These are phyloP conservation scores for Scaptomyza hsui DNA, from an alignment of 1,140 invertebrate species.

Conservation along the genomic window DNA sequence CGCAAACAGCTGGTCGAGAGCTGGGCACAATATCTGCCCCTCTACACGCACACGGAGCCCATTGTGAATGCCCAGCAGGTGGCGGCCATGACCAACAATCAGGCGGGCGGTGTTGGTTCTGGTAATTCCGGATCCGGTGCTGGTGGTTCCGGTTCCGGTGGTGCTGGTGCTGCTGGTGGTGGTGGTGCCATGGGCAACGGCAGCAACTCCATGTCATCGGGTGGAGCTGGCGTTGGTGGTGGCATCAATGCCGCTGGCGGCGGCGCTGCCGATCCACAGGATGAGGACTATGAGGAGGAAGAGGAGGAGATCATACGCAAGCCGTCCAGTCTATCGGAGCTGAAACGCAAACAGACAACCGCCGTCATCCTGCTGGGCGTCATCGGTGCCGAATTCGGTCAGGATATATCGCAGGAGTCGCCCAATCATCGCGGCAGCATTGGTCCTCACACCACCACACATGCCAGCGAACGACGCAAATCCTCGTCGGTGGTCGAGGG, in stretches of 20 bases:
- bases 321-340: slow-evolving; percentile 93
- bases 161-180: slow-evolving; percentile 25
- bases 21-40: slow-evolving; percentile 97
- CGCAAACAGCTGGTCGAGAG: slow-evolving; percentile 96
- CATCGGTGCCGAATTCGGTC: slow-evolving; percentile 98
- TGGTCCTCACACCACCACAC: slow-evolving; percentile 75
- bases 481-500: slow-evolving; percentile 94
- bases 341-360: slow-evolving; percentile 97
- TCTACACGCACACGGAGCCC: slow-evolving; percentile 90
- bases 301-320: slow-evolving; percentile 91
- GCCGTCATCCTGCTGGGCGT: slow-evolving; percentile 98
- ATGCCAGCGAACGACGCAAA: slow-evolving; percentile 87
- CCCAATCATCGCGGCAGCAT: slow-evolving; percentile 77
- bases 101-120: slow-evolving; percentile 35
- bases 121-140: slow-evolving; percentile 19
- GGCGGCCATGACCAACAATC: slow-evolving; percentile 81
- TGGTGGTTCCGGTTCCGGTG: slow-evolving; percentile 19
- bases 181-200: slow-evolving; percentile 27
- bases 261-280: slow-evolving; percentile 49
- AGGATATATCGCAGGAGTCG: slow-evolving; percentile 91
- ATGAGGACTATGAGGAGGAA: slow-evolving; percentile 93
- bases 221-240: slow-evolving; percentile 16
- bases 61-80: slow-evolving; percentile 85
- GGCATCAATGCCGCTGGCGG: slow-evolving; percentile 8
- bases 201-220: slow-evolving; percentile 4